Evolutionary conservation across 2,888 invertebrate species (phyloP).

Genomic region (Pogonocherus hispidulus): DNA sequence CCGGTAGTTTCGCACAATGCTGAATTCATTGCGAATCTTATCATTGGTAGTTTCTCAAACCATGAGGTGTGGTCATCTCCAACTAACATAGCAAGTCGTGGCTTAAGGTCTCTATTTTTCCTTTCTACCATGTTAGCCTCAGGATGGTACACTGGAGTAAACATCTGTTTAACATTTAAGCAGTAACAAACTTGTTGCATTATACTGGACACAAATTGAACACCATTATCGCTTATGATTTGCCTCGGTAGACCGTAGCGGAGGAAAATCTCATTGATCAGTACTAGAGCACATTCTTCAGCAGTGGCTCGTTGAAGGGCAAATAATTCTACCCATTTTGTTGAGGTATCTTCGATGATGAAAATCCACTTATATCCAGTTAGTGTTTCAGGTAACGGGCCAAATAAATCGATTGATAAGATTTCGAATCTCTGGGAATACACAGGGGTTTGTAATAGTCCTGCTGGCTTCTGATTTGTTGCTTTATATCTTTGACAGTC

Average conservation of each 20-base stretch:
- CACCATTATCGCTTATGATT: constrained; percentile 61
- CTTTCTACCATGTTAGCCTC: constrained; percentile 47
- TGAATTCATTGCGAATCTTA: constrained; percentile 64
- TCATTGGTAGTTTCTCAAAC: constrained; percentile 56
- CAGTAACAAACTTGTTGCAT: constrained; percentile 58
- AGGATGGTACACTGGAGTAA: constrained; percentile 47
- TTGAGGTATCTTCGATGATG: constrained; percentile 52
- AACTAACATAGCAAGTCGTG: constrained; percentile 55
- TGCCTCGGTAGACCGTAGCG: constrained; percentile 60
- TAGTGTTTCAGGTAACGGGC: constrained; percentile 41
- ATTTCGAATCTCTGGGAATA: constrained; percentile 42
- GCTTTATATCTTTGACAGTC: constrained; percentile 38
- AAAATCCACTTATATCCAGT: constrained; percentile 31
- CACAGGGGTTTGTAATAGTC: constrained; percentile 38
- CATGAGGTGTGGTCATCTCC: constrained; percentile 60
- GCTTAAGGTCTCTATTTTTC: constrained; percentile 58
- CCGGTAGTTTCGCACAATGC: constrained; percentile 55
- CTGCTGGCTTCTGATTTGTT: constrained; percentile 36
- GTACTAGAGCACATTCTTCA: constrained; percentile 46
- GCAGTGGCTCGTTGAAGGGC: constrained; percentile 47
- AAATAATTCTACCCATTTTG: constrained; percentile 53
- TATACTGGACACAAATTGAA: constrained; percentile 56
- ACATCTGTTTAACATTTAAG: constrained; percentile 25
- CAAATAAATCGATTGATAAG: constrained; percentile 45
- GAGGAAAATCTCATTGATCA: constrained; percentile 54